phyloP scores from a whole-genome alignment of 2,113 vertebrate species.

The Ploceus nigricollis region DNA sequence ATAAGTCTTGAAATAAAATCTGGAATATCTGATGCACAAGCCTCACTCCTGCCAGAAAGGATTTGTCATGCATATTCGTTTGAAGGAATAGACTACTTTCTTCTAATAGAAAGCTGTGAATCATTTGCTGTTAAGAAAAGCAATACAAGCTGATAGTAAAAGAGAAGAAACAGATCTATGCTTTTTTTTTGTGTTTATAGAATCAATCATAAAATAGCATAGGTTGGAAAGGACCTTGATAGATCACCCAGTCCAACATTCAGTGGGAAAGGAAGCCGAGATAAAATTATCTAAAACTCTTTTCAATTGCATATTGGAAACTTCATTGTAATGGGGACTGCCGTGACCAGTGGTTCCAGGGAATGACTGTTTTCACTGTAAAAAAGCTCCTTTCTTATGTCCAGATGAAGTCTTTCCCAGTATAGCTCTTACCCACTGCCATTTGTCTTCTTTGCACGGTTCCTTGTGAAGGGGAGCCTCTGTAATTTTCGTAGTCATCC shows the following conservation, averaged over 20 bases:
- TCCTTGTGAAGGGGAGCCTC: background rate
- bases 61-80: background rate
- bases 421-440: background rate
- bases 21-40: background rate
- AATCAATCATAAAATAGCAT: background rate
- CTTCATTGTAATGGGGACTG: rapidly evolving
- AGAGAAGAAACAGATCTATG: background rate
- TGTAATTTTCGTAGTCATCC: background rate
- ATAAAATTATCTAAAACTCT: background rate
- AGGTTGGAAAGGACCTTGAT: background rate
- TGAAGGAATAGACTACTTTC: background rate
- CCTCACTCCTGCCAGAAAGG: background rate
- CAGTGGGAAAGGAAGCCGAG: background rate
- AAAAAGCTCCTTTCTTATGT: background rate
- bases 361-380: background rate
- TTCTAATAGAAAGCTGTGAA: background rate
- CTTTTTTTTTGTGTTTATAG: background rate
- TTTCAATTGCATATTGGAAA: background rate
- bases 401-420: background rate
- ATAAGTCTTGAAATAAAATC: background rate
- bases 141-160: background rate
- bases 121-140: background rate
- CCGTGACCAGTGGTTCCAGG: rapidly evolving
- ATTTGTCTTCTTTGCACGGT: background rate
- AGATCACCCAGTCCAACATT: background rate